Conservation (phyloP, 2,888 invertebrate species). For the Priocnemis perturbator region DNA sequence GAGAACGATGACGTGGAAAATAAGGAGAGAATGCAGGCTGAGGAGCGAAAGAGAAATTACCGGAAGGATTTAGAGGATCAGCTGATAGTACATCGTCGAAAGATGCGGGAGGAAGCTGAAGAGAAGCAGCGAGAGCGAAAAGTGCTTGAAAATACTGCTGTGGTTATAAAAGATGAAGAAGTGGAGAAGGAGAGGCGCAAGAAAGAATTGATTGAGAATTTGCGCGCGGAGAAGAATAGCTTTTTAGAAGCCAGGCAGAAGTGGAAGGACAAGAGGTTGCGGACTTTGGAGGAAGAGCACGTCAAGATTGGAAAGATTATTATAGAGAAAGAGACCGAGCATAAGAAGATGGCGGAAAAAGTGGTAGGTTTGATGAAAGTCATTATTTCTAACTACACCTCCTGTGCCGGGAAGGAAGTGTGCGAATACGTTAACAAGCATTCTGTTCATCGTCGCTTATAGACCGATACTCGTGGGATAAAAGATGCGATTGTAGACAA, state of each 20-base stretch:
- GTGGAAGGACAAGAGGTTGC: slow-evolving; percentile 47
- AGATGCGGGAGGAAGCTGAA: slow-evolving; percentile 41
- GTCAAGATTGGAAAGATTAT: slow-evolving; percentile 36
- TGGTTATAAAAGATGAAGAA: slow-evolving; percentile 36
- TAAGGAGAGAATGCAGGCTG: not conserved
- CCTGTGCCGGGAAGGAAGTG: not conserved
- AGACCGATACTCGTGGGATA: slow-evolving; percentile 23
- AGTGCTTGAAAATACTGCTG: slow-evolving; percentile 41
- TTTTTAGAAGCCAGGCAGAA: slow-evolving; percentile 45
- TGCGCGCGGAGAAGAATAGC: slow-evolving; percentile 42
- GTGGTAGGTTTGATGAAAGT: slow-evolving; percentile 21
- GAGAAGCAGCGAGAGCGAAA: slow-evolving; percentile 55
- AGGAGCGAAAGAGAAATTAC: slow-evolving; percentile 26
- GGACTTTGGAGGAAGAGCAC: slow-evolving; percentile 44
- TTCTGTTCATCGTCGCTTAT: not conserved
- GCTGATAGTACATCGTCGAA: slow-evolving; percentile 45
- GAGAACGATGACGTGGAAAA: not conserved
- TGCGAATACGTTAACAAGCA: not conserved
- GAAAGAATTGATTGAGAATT: slow-evolving; percentile 21
- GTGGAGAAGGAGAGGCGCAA: slow-evolving; percentile 33
- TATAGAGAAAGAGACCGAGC: slow-evolving; percentile 29
- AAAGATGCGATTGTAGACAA: slow-evolving; percentile 41
- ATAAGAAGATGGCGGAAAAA: slow-evolving; percentile 12
- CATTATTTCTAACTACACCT: not conserved
- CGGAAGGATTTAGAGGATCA: slow-evolving; percentile 49